phyloP scores from a whole-genome alignment of 2,888 invertebrate species.

The Eumerus sabulonum region DNA sequence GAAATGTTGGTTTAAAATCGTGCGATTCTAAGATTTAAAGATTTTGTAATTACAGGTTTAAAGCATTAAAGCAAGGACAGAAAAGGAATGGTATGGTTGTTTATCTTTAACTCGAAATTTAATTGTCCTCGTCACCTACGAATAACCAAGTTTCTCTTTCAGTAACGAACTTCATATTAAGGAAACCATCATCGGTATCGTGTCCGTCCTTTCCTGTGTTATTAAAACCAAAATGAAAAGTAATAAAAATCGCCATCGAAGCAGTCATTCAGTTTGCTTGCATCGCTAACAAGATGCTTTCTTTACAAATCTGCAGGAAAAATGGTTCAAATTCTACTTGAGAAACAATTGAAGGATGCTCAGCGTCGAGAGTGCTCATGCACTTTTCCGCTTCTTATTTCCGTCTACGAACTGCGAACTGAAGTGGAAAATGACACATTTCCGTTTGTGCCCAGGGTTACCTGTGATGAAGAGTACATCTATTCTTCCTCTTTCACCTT shows the following conservation, averaged over 20 bases:
- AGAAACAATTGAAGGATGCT: conserved; percentile 45
- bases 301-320: conserved; percentile 29
- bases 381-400: conserved; percentile 48
- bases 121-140: too few relatives aligned
- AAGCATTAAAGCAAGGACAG: too few relatives aligned
- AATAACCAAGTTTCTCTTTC: too few relatives aligned
- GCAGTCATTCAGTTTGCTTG: neutral
- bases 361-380: conserved; percentile 29
- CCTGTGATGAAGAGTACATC: neutral
- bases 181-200: too few relatives aligned
- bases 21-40: too few relatives aligned
- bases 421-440: conserved; percentile 54
- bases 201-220: too few relatives aligned
- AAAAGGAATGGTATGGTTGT: too few relatives aligned
- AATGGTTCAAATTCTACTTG: conserved; percentile 38
- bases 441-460: conserved; percentile 10
- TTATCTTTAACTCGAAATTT: too few relatives aligned
- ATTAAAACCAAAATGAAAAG: too few relatives aligned
- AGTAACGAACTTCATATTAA: too few relatives aligned
- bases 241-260: neutral
- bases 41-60: too few relatives aligned
- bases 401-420: conserved; percentile 44
- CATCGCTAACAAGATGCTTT: conserved; percentile 38
- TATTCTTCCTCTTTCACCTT: neutral
- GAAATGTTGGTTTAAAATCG: too few relatives aligned